A percentile compares a stretch with the other conserved stretches of the same genome.
phyloP scores from a whole-genome alignment of 1,140 invertebrate species.

The Tachypleus tridentatus region DNA sequence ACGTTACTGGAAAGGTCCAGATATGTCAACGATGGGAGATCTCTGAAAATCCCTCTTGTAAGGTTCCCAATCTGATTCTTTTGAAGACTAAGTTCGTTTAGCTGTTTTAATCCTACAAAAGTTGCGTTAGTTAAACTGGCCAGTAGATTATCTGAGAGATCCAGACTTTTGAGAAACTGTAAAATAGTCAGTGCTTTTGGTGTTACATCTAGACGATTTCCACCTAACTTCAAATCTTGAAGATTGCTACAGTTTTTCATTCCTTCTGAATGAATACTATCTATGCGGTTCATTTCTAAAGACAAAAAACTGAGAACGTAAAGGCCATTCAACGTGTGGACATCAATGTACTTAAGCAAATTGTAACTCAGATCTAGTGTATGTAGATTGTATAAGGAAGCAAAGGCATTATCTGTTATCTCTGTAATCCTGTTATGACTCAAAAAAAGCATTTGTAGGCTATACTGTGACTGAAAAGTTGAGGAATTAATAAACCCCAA shows the following conservation, averaged over 20 bases:
- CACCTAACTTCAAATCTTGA: constrained; percentile 27
- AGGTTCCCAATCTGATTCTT: constrained; percentile 56
- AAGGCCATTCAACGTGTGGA: constrained; percentile 67
- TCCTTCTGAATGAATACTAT: constrained; percentile 24
- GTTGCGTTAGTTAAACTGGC: constrained; percentile 22
- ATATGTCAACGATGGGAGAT: constrained; percentile 64
- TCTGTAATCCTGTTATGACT: constrained; percentile 26
- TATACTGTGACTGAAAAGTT: constrained; percentile 47
- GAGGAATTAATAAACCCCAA: constrained; percentile 63
- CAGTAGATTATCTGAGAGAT: constrained; percentile 77
- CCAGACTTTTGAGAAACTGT: constrained; percentile 57
- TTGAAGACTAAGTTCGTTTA: constrained; percentile 68
- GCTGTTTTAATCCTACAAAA: constrained; percentile 46
- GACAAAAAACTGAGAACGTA: constrained; percentile 70
- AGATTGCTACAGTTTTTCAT: constrained; percentile 28
- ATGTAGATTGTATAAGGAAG: constrained; percentile 69
- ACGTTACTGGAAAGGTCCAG: constrained; percentile 77
- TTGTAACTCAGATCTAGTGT: constrained; percentile 65
- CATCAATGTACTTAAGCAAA: constrained; percentile 58
- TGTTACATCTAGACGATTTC: constrained; percentile 22
- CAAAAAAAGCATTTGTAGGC: constrained; percentile 24
- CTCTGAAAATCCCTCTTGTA: constrained; percentile 56
- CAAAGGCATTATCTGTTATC: constrained; percentile 41
- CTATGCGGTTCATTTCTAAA: constrained; percentile 59
- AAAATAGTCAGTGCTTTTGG: constrained; percentile 24